Evolutionary conservation across 2,113 vertebrate genomes (phyloP), one percentile per base, ranked within the genome.

Genomic region (Labeo catla): DNA sequence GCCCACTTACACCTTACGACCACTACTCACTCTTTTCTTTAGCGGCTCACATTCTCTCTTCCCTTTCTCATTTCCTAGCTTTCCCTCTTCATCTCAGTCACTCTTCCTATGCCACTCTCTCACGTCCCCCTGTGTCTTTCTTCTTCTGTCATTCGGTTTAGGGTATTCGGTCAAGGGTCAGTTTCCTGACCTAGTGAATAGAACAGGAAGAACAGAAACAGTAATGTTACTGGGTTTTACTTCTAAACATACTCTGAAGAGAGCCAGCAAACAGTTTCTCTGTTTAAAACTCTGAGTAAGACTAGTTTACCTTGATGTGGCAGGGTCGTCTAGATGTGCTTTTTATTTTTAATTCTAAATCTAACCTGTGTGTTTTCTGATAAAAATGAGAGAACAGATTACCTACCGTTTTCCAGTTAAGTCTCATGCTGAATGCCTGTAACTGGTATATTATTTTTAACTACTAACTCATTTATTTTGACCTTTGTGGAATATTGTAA

Each of bases 11-110:
- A 66, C 80, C 63, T 82, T 52, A 82, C 16, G 8, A 70, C 61
- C 63, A 50, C 23, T 19, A 66, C 47, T 47, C 78, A 81, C 77
- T 76, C 83, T 45, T 87, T 87, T 87, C 79, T 73, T 84, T 81
- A 84, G 76, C 80, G 76, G 43, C 49, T 63, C 34, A 70, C 66
- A 88, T 81, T 85, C 45, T 28, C n/a, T 76, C 15, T 77, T 54
- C 49, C 76, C 77, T 86, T 84, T 87, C 77, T 86, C 83, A 87
- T 86, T 89, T 91, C 87, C 85, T 78, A 84, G 83, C 80, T 85
- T 86, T 90, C 88, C 85, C 87, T 34, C 73, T 68, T 87, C 87
- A 85, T 88, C 83, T 88, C 78, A 66, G 87, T 85, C 85, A 90
- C 76, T 87, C 88, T 87, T 86, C 52, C 81, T 50, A 34, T 76